Evolutionary conservation across 2,888 invertebrate genomes (phyloP), one percentile per base, ranked within the genome.

Genomic region (Spisula solida): DNA sequence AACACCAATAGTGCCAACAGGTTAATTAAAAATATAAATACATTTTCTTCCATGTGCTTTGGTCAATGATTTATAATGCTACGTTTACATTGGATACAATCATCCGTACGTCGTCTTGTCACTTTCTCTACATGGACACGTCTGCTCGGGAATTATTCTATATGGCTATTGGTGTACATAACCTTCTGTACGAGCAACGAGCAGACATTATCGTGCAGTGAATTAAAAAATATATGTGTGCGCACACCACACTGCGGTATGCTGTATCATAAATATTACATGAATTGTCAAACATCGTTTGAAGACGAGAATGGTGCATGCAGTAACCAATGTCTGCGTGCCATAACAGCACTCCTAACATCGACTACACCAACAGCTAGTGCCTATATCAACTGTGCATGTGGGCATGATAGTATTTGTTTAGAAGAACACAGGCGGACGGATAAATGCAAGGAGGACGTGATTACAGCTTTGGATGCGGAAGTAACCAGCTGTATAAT

Each of bases 321-420:
- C 25, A 25, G 60, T 25, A 5, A 66, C 60, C 25, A 25, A 1
- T 66, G 60, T 66, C n/a, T 25, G 25, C 60, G 25, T 8, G 60
- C 60, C 6, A 66, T 66, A 20, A 66, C 60, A 25, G 60, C 25
- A 12, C 25, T 66, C n/a, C 25, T 66, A 12, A 10, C n/a, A 66
- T 66, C 60, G 25, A 5, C 25, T 25, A 12, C 20, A n/a, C 5
- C 20, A 66, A 66, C 10, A n/a, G 60, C n/a, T 8, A n/a, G 60
- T n/a, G 60, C 60, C 25, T 66, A 66, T 25, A 66, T 66, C 25
- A 66, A 66, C 25, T 66, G 60, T 25, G n/a, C 60, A n/a, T 66
- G 60, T 12, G 60, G 60, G 2, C 60, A 66, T 25, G 60, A 66
- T 25, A n/a, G 1, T 0, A 66, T 8, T 0, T 66, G 60, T 66